Evolutionary conservation across 2,888 invertebrate genomes (phyloP).

Genomic region (Liodrosophila aerea): DNA sequence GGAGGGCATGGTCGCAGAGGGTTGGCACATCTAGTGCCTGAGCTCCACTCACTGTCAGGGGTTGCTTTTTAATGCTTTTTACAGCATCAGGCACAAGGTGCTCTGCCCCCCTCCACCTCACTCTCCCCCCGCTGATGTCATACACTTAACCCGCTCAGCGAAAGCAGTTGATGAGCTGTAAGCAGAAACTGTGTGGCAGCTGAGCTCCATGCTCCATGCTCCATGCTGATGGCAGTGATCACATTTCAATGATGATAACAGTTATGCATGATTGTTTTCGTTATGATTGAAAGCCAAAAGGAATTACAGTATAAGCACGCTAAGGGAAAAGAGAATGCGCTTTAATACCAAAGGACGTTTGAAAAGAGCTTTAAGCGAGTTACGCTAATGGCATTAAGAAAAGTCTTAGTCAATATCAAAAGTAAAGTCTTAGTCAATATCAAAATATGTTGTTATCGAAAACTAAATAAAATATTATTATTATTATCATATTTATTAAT

Average conservation of each 20-base stretch:
- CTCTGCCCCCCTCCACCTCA: constrained; percentile 29
- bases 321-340: background rate
- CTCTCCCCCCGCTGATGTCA: constrained; percentile 7
- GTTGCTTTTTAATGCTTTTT: constrained; percentile 43
- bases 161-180: background rate
- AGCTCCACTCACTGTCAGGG: background rate
- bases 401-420: no score
- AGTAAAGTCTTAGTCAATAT: no score
- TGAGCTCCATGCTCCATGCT: background rate
- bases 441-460: no score
- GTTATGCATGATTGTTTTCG: background rate
- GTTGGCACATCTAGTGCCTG: background rate
- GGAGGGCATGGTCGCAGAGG: no score
- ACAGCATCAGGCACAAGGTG: constrained; percentile 32
- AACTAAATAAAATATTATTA: no score
- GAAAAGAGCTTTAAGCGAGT: no score
- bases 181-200: background rate
- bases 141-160: constrained; percentile 10
- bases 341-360: no score
- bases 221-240: background rate
- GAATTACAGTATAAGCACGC: constrained; percentile 4
- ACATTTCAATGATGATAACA: constrained; percentile 16
- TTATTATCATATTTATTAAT: no score
- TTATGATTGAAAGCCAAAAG: constrained; percentile 13
- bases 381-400: no score